Evolutionary conservation across 1,140 invertebrate genomes (phyloP), one percentile per base, ranked within the genome.

Genomic region (Oryctes rhinoceros): DNA sequence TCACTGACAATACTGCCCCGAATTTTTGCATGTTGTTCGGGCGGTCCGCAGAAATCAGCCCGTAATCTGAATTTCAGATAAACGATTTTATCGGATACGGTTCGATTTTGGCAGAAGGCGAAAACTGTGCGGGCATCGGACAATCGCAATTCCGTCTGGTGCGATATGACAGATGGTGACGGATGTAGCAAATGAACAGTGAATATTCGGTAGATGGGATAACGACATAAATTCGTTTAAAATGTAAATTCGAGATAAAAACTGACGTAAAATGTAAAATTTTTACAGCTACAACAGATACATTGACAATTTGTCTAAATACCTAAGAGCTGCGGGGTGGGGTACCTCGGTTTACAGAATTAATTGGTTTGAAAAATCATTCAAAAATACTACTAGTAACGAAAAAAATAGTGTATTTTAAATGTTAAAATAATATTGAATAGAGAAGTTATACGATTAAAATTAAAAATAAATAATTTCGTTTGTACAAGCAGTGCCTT

Each of bases 1-100:
- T 59, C 53, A 59, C 53, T 59, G 53, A 18, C 53, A 59, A 4
- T 59, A n/a, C 53, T 59, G 53, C 13, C 39, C 15, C 13, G 15
- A 59, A 59, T 59, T 59, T 59, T 59, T 59, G 53, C 15, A 59
- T 59, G 18, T 59, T 59, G 53, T 59, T 59, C 53, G 0, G 53
- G 15, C 18, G n/a, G 53, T 59, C 53, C 53, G 53, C 53, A 6
- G 53, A 15, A 59, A 59, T 59, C 18, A 59, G n/a, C 15, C 53
- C 18, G 53, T 18, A 59, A 59, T 59, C 53, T 59, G 53, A 15
- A 59, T 59, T 59, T 59, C 53, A 59, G 53, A 59, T 59, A 59
- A 59, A 59, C 53, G 53, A 59, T 59, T 59, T 59, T 18, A 59
- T 59, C 53, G 53, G n/a, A 59, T 59, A 59, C 53, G 7, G n/a